Percentiles rank a stretch among this genome's conserved stretches.
These are phyloP conservation scores for Cepaea hortensis DNA, from an alignment of 2,888 invertebrate species.

Conservation along the genomic window DNA sequence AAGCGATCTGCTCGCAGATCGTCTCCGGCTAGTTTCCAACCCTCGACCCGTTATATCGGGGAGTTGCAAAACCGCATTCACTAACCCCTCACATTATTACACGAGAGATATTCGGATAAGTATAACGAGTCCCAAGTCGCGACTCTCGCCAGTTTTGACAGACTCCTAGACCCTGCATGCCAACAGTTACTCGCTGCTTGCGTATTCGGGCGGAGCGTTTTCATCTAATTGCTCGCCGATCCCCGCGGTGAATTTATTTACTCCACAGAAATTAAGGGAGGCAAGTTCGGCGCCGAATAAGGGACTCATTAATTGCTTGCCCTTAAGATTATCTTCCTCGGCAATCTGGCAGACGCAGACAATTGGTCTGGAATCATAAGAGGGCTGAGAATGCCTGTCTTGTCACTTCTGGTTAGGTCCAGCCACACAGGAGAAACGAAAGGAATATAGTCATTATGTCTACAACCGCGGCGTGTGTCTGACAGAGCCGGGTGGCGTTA, in stretches of 20 bases:
- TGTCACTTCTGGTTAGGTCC: not conserved
- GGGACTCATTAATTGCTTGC: not conserved
- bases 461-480: too few species aligned
- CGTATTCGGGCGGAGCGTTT: too few species aligned
- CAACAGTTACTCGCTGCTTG: too few species aligned
- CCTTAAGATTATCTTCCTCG: not conserved
- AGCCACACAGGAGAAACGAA: not conserved
- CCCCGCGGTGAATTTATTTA: slow-evolving; percentile 22
- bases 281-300: slow-evolving; percentile 20
- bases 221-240: slow-evolving; percentile 4
- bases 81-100: not conserved
- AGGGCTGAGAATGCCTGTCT: not conserved
- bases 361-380: slow-evolving; percentile 15
- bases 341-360: slow-evolving; percentile 6
- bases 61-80: not conserved
- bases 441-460: not conserved
- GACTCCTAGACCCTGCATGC: not conserved
- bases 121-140: slow-evolving; percentile 3
- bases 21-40: too few species aligned
- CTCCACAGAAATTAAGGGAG: slow-evolving; percentile 8
- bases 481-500: too few species aligned
- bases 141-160: slow-evolving; percentile 11
- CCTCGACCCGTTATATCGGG: too few species aligned
- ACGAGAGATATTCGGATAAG: not conserved
- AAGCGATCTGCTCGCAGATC: too few species aligned